Base-by-base conservation (phyloP, 2,888 invertebrate species). In the Drosophila affinis region DNA sequence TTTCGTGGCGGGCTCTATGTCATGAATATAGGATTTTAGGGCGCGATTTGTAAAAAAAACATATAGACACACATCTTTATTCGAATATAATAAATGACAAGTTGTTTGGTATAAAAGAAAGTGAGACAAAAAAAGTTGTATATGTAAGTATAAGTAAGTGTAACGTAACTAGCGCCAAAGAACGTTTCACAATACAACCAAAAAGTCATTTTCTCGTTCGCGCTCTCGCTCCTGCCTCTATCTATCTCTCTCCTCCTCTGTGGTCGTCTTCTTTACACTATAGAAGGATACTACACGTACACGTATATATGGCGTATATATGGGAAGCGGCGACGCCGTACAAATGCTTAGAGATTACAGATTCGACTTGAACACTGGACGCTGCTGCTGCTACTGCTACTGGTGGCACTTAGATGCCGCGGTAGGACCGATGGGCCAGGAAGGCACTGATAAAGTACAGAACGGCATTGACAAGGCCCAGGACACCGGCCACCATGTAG, bases 371-470 rank as follows among this genome's bases (percentile, higher is more conserved):
- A 53, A 62, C 70, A 70, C 68, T 54, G 52, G 63, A 46, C 34
- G 56, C 49, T 56, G 32, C 27, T 55, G 44, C 14, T 12, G 17
- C 27, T 55, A 32, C 10, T 52, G 51, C 32, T 6, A 14, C 14
- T 12, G 17, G 27, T 17, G 24, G 21, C 18, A 68, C 84, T 94
- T 94, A 96, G 78, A 96, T 93, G 75, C 96, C 95, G 88, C 95
- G 94, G 93, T 97, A 97, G 27, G 95, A 94, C 76, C 96, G 95
- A 87, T 95, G 94, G 39, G 97, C 97, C 80, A 96, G 93, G 82
- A 96, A 94, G 32, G 96, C 94, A 90, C 97, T 97, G 55, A 96
- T 83, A 51, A 96, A 93, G 90, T 97, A 97, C 1, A 97, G 92
- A 1, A 92, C 94, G 3, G 96, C 92, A 89, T 96, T 94, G 18